Evolutionary conservation across 2,888 invertebrate genomes (phyloP).

Genomic region (Ecdyonurus torrentis): DNA sequence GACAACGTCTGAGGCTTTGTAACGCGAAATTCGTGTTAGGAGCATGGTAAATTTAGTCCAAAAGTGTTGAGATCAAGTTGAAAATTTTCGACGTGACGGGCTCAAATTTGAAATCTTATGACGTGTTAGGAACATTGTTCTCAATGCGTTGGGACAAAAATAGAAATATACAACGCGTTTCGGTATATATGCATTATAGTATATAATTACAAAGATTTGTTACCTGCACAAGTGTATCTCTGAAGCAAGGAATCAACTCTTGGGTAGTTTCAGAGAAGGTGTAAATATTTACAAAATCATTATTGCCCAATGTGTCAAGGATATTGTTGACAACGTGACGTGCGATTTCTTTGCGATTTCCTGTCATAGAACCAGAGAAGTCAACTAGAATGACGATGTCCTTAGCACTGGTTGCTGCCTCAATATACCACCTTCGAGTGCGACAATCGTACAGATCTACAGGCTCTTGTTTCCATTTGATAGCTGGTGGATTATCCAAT

Average conservation of each 20-base stretch:
- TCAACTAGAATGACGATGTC: slow-evolving; percentile 81
- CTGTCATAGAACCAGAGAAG: slow-evolving; percentile 78
- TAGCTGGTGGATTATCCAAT: slow-evolving; percentile 31
- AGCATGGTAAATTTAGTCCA: too few relatives aligned
- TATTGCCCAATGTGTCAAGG: slow-evolving; percentile 88
- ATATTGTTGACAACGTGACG: slow-evolving; percentile 47
- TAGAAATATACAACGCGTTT: too few relatives aligned
- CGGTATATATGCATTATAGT: not conserved
- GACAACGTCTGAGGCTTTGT: too few relatives aligned
- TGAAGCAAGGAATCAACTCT: slow-evolving; percentile 66
- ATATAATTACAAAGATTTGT: slow-evolving; percentile 21
- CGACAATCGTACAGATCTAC: slow-evolving; percentile 93
- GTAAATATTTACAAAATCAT: slow-evolving; percentile 95
- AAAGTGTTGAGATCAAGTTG: too few relatives aligned
- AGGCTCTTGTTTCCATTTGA: slow-evolving; percentile 61
- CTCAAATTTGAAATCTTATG: too few relatives aligned
- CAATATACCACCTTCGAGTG: slow-evolving; percentile 90
- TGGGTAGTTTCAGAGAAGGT: slow-evolving; percentile 67
- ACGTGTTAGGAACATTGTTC: too few relatives aligned
- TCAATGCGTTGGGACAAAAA: too few relatives aligned
- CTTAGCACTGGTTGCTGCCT: slow-evolving; percentile 95
- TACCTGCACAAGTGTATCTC: slow-evolving; percentile 77
- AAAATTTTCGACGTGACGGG: too few relatives aligned
- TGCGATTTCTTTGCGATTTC: slow-evolving; percentile 37
- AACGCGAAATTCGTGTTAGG: too few relatives aligned